phyloP scores from a whole-genome alignment of 2,797 vertebrate species.

The Pseudochirops corinnae region DNA sequence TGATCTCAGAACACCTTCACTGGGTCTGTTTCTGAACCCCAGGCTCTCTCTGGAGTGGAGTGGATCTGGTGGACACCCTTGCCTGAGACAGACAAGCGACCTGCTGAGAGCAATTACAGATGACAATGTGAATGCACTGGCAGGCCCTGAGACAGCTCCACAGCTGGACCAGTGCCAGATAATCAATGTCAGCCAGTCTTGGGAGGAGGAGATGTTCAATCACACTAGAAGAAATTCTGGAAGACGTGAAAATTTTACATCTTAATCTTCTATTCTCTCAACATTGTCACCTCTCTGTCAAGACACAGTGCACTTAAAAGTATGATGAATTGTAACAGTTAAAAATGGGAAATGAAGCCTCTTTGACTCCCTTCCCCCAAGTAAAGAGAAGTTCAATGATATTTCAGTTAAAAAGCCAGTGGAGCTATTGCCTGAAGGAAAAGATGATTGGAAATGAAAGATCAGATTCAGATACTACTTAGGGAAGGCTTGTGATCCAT shows the following conservation, averaged over 20 bases:
- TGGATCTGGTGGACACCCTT: background rate
- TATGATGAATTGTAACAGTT: conserved; percentile 30
- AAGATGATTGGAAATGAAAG: too few species aligned
- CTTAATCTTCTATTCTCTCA: background rate
- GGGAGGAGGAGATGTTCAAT: conserved; percentile 16
- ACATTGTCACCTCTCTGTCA: background rate
- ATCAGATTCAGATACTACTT: background rate
- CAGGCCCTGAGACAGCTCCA: background rate
- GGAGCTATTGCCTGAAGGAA: background rate
- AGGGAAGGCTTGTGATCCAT: background rate
- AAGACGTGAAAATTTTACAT: background rate
- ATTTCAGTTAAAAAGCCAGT: background rate
- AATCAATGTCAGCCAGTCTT: background rate
- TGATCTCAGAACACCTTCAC: background rate
- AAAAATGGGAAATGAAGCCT: conserved; percentile 26
- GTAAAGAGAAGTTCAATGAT: background rate
- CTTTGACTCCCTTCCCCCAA: background rate
- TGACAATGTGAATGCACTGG: background rate
- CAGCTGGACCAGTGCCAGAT: conserved; percentile 34
- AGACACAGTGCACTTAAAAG: conserved; percentile 32
- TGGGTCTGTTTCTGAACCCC: background rate
- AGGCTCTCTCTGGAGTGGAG: background rate
- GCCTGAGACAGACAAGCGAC: background rate
- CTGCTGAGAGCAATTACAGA: background rate
- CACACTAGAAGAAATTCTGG: conserved; percentile 29